Evolutionary conservation across 2,797 vertebrate genomes (phyloP), one percentile per base, ranked within the genome.

Genomic region (Coregonus suidteri): DNA sequence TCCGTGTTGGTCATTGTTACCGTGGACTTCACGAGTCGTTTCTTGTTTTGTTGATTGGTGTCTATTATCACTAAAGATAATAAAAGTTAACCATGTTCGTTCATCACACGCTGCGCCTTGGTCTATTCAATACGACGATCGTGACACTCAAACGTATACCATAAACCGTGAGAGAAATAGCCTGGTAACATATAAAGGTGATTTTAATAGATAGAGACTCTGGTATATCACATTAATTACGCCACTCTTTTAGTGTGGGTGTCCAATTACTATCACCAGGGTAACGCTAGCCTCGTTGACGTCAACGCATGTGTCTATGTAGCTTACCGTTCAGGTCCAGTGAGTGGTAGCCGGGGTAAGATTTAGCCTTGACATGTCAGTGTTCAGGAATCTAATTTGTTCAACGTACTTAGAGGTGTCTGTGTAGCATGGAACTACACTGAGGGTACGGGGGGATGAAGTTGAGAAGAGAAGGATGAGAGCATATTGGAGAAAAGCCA

Each of bases 211-310:
- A 86, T 79, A 77, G 74, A 65, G 83, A 81, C 4, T 13, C 35
- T 54, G 68, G 35, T 54, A 75, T 68, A 85, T 86, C 83, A 41
- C 75, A 75, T 66, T 87, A 84, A 91, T 90, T 86, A 81, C 70
- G 18, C 77, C 31, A 75, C 16, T 76, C 25, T 59, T 71, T 85
- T 86, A 79, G 73, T 78, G 75, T 70, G 64, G 74, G 82, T 70
- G 69, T 86, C 87, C 87, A 91, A 86, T 90, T 87, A 90, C 90
- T 85, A 86, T 86, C 51, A 52, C 74, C 75, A 70, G 81, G 74
- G 79, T 85, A 79, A 88, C 83, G 81, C 87, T 84, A 80, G 53
- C 85, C 87, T 88, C 89, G 87, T 90, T 91, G 83, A 84, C 52
- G 6, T 67, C 88, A 88, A 90, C 88, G 77, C 81, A 6, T 65